Conservation (phyloP, 2,888 invertebrate genomes). For the Mimachlamys varia region DNA sequence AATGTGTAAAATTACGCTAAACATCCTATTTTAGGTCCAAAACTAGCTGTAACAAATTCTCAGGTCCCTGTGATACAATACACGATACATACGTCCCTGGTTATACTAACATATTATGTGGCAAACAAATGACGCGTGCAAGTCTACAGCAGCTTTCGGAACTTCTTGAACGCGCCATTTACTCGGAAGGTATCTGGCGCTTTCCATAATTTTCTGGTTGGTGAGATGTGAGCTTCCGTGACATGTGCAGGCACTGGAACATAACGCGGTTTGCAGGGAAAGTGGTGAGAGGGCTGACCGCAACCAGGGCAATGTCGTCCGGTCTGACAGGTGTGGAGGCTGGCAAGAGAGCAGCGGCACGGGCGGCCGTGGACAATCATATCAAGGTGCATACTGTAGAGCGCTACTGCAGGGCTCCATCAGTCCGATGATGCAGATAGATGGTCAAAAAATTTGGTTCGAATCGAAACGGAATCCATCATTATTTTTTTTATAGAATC, state of each 20-base stretch:
- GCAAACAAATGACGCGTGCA: background rate
- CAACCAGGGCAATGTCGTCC: background rate
- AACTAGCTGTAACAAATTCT: too few species aligned
- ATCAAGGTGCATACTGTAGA: conserved; percentile 60
- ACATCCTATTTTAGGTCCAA: too few species aligned
- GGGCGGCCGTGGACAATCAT: conserved; percentile 74
- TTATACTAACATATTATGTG: too few species aligned
- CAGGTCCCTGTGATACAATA: too few species aligned
- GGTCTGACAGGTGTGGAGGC: conserved; percentile 50
- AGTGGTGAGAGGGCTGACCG: background rate
- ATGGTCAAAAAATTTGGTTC: background rate
- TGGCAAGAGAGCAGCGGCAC: conserved; percentile 77
- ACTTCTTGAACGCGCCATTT: background rate
- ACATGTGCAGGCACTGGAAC: conserved; percentile 33
- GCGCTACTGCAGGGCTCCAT: background rate
- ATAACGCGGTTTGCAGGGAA: background rate
- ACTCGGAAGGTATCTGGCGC: background rate
- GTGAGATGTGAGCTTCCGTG: background rate
- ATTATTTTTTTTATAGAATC: too few species aligned
- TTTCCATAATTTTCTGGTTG: background rate
- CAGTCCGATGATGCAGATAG: background rate
- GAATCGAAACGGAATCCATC: too few species aligned
- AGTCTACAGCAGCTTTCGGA: background rate
- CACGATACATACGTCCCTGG: too few species aligned
- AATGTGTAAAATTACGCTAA: too few species aligned